Conservation (phyloP, 2,888 invertebrate species). For the Chrysopilus asiliformis region DNA sequence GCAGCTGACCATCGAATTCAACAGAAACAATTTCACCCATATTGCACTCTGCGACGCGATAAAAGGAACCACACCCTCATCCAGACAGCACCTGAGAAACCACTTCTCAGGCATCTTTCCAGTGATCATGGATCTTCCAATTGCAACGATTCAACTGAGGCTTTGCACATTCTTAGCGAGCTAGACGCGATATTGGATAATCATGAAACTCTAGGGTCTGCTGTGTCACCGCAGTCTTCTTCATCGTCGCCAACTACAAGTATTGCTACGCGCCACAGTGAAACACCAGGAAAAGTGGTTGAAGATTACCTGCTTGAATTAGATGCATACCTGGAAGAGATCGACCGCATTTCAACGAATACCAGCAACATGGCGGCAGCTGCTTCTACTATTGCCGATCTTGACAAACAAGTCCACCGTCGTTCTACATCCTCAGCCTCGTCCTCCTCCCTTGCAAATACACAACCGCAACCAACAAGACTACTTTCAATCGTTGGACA, state of each 20-base stretch:
- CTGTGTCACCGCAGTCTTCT: conserved; percentile 1
- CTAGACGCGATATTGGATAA: conserved; percentile 26
- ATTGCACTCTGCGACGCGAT: conserved; percentile 12
- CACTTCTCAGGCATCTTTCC: background rate
- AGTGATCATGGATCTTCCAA: background rate
- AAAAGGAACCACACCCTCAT: background rate
- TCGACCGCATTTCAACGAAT: conserved; percentile 23
- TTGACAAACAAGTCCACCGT: no score
- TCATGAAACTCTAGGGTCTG: conserved; percentile 2
- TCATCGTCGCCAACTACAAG: conserved; percentile 9
- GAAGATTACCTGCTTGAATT: conserved; percentile 40
- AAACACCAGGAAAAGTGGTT: conserved; percentile 25
- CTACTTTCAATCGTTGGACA: no score
- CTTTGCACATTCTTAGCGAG: conserved; percentile 26
- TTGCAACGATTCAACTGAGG: conserved; percentile 21
- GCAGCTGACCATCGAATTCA: conserved; percentile 10
- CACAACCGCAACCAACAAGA: no score
- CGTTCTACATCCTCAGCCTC: no score
- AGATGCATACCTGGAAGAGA: conserved; percentile 39
- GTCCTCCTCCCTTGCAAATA: no score
- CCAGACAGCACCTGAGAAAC: background rate
- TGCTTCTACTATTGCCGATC: no score
- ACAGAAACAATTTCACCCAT: conserved; percentile 11
- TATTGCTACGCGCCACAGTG: conserved; percentile 7
- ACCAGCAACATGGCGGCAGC: no score